Evolutionary conservation across 2,113 vertebrate species (phyloP).

Genomic region (Gambusia affinis): DNA sequence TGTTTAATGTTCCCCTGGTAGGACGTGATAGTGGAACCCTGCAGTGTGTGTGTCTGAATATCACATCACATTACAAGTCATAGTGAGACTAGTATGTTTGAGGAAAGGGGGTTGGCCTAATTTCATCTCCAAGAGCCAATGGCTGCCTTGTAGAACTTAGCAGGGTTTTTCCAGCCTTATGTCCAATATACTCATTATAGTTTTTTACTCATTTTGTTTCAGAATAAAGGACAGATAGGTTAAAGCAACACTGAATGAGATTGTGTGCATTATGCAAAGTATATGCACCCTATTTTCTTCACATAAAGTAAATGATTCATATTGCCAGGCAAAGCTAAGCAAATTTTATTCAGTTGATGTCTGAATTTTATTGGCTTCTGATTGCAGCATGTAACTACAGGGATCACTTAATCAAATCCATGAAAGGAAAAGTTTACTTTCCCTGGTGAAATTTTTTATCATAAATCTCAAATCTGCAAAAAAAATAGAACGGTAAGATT

Average conservation of each 20-base stretch:
- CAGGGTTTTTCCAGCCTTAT: slow-evolving; percentile 51
- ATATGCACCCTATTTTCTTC: not conserved
- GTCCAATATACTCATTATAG: slow-evolving; percentile 33
- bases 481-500: no score
- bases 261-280: slow-evolving; percentile 1
- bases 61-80: slow-evolving; percentile 37
- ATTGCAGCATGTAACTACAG: not conserved
- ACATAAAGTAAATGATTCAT: not conserved
- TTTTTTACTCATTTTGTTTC: slow-evolving; percentile 29
- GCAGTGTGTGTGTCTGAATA: slow-evolving; percentile 6
- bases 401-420: not conserved
- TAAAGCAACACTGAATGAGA: slow-evolving; percentile 16
- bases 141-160: slow-evolving; percentile 26
- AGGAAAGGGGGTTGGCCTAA: slow-evolving; percentile 36
- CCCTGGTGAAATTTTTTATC: no score
- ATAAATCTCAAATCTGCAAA: no score
- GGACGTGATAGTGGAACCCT: not conserved
- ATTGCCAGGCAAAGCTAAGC: not conserved
- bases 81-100: slow-evolving; percentile 20
- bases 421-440: no score
- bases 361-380: not conserved
- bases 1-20: slow-evolving; percentile 6
- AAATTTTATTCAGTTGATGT: not conserved
- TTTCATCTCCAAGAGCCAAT: slow-evolving; percentile 55
- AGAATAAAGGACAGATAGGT: slow-evolving; percentile 43